Percentiles rank a stretch among this genome's conserved stretches.
phyloP scores from a whole-genome alignment of 2,888 invertebrate species.

The Bruchidius siliquastri region DNA sequence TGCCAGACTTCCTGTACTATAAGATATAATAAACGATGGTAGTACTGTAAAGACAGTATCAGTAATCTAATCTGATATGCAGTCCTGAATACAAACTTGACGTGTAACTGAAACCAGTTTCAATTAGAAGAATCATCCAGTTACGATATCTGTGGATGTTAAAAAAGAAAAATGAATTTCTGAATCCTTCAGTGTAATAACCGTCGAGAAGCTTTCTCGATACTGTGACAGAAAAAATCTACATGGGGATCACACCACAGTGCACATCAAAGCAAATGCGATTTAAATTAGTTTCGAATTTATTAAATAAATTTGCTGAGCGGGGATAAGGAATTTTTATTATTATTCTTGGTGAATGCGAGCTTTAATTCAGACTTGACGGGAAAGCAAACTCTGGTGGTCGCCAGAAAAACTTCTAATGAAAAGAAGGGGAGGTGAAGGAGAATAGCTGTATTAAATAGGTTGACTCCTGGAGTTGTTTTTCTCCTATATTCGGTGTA shows the following conservation, averaged over 20 bases:
- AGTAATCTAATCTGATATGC: too few species aligned
- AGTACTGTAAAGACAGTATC: too few species aligned
- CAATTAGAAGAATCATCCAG: too few species aligned
- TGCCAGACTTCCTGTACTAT: too few species aligned
- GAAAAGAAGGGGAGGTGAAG: neutral
- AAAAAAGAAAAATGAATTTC: neutral
- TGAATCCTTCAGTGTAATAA: neutral
- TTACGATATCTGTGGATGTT: too few species aligned
- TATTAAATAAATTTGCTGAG: constrained; percentile 30
- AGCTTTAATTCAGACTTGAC: neutral
- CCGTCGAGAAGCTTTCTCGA: neutral
- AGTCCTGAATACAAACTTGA: too few species aligned
- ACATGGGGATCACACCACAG: constrained; percentile 20
- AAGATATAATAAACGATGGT: too few species aligned
- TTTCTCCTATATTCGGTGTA: too few species aligned
- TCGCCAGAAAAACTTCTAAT: neutral
- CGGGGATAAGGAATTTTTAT: constrained; percentile 13
- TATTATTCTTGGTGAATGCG: neutral
- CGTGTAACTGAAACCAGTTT: too few species aligned
- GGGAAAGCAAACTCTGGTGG: neutral
- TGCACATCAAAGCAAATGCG: constrained; percentile 34
- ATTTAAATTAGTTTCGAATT: constrained; percentile 34
- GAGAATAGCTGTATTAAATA: neutral
- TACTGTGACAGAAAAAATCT: constrained; percentile 21
- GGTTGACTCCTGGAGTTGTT: too few species aligned